phyloP scores from a whole-genome alignment of 2,888 invertebrate species.

The Mythimna impura region DNA sequence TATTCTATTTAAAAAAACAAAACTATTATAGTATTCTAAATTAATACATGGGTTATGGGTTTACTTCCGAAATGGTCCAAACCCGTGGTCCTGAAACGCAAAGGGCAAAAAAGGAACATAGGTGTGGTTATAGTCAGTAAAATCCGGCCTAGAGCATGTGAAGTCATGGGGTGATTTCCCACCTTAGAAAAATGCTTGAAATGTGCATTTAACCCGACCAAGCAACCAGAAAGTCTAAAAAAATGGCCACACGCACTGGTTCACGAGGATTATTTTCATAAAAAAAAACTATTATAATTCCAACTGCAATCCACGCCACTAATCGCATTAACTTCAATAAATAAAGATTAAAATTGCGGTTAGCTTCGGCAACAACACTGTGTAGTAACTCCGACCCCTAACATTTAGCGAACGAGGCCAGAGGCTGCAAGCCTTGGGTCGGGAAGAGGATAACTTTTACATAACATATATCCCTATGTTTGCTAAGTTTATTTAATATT shows the following conservation, averaged over 20 bases:
- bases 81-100: too few relatives aligned
- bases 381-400: slow-evolving; percentile 51
- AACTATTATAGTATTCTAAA: too few relatives aligned
- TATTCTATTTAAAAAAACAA: too few relatives aligned
- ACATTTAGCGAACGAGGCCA: slow-evolving; percentile 57
- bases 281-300: background rate
- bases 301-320: slow-evolving; percentile 3
- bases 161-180: too few relatives aligned
- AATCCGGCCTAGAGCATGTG: too few relatives aligned
- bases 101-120: too few relatives aligned
- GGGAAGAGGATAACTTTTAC: slow-evolving; percentile 51
- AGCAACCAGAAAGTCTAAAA: background rate
- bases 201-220: too few relatives aligned
- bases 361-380: slow-evolving; percentile 30
- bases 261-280: background rate
- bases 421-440: slow-evolving; percentile 43
- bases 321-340: slow-evolving; percentile 38
- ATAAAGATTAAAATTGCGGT: slow-evolving; percentile 36
- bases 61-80: too few relatives aligned
- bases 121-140: too few relatives aligned
- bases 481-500: slow-evolving; percentile 47
- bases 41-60: too few relatives aligned
- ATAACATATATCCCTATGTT: slow-evolving; percentile 42
- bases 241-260: background rate
- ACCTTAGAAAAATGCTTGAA: background rate